Evolutionary conservation across 1,140 invertebrate species (phyloP).

Genomic region (Calycopis cecrops): DNA sequence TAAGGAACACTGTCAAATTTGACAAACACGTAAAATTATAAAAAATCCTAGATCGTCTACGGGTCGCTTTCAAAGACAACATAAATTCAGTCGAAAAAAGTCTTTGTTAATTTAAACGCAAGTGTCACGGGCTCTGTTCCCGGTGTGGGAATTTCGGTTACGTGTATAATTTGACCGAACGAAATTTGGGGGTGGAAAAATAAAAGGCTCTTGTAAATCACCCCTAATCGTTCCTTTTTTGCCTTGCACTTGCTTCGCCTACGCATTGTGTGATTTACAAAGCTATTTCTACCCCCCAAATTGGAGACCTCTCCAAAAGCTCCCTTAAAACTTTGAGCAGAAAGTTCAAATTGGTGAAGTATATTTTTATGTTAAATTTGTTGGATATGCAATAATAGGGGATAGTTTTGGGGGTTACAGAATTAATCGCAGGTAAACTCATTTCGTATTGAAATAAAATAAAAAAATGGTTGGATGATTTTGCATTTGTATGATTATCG

Average conservation of each 20-base stretch:
- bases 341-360: slow-evolving; percentile 20
- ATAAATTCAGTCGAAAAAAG: slow-evolving; percentile 22
- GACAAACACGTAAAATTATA: too few relatives aligned
- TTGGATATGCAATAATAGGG: slow-evolving; percentile 27
- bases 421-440: slow-evolving; percentile 66
- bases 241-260: slow-evolving; percentile 56
- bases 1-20: too few relatives aligned
- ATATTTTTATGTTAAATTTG: slow-evolving; percentile 25
- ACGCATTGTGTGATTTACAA: slow-evolving; percentile 6
- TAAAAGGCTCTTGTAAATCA: slow-evolving; percentile 67
- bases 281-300: not conserved
- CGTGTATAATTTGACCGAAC: slow-evolving; percentile 40
- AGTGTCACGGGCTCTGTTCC: not conserved
- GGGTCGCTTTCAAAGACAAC: too few relatives aligned
- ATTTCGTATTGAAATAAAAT: slow-evolving; percentile 38
- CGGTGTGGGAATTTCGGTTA: slow-evolving; percentile 69
- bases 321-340: slow-evolving; percentile 20
- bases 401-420: slow-evolving; percentile 61
- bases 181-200: slow-evolving; percentile 55
- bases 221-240: slow-evolving; percentile 64
- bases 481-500: slow-evolving; percentile 39
- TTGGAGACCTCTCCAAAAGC: not conserved
- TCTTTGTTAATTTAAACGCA: slow-evolving; percentile 23
- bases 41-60: too few relatives aligned
- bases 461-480: slow-evolving; percentile 46